Evolutionary conservation across 2,888 invertebrate genomes (phyloP).

Genomic region (Cryptops parisi): DNA sequence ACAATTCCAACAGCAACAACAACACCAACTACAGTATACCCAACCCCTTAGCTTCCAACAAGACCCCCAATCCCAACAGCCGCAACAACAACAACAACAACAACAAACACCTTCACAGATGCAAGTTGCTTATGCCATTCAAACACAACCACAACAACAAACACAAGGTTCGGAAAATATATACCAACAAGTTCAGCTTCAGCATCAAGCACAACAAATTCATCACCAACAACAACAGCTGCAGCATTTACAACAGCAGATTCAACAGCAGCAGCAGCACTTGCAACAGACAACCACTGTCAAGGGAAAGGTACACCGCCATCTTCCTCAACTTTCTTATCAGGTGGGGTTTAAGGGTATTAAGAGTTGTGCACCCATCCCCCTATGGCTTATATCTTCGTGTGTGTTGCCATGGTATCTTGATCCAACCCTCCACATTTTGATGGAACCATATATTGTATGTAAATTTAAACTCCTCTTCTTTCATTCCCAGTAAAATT

Average conservation of each 20-base stretch:
- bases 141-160: slow-evolving; percentile 19
- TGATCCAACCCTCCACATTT: too few relatives aligned
- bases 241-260: slow-evolving; percentile 18
- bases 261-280: slow-evolving; percentile 18
- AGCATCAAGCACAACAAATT: slow-evolving; percentile 17
- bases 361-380: too few relatives aligned
- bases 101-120: too few relatives aligned
- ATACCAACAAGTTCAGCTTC: slow-evolving; percentile 18
- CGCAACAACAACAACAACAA: slow-evolving; percentile 1
- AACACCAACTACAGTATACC: slow-evolving; percentile 12
- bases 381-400: too few relatives aligned
- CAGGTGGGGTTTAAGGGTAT: neutral
- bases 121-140: slow-evolving; percentile 1
- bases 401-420: too few relatives aligned
- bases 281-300: slow-evolving; percentile 16
- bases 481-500: too few relatives aligned
- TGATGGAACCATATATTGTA: too few relatives aligned
- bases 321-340: slow-evolving; percentile 5
- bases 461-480: too few relatives aligned
- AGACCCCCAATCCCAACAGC: slow-evolving; percentile 7
- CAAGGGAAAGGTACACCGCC: slow-evolving; percentile 7
- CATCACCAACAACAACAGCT: slow-evolving; percentile 20
- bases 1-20: slow-evolving; percentile 15
- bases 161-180: too few relatives aligned
- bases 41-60: slow-evolving; percentile 4